These are phyloP conservation scores for Ciconia nigra DNA, from an alignment of 2,797 vertebrate species.

Conservation along the genomic window DNA sequence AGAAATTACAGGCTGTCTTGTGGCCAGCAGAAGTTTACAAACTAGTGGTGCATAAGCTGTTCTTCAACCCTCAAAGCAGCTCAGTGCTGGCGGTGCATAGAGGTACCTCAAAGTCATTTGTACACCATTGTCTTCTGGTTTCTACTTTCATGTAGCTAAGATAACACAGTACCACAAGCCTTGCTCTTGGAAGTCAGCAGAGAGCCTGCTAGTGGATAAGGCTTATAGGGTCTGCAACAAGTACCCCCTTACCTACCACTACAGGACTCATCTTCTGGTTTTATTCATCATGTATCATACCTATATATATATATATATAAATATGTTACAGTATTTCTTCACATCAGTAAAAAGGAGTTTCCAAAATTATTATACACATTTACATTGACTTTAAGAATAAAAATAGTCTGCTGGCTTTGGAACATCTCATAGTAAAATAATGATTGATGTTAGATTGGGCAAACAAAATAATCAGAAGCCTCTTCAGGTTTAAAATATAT, in stretches of 20 bases:
- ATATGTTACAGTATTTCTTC: background rate
- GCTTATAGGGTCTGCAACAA: background rate
- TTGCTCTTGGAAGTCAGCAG: background rate
- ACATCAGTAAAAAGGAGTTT: background rate
- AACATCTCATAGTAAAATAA: background rate
- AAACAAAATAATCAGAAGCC: background rate
- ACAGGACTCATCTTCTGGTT: background rate
- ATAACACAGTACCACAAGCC: background rate
- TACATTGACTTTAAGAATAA: background rate
- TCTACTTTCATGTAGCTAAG: background rate
- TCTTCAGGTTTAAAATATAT: background rate
- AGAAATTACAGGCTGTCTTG: background rate
- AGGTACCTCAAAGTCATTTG: background rate
- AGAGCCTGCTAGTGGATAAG: background rate
- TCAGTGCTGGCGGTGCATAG: rapidly evolving
- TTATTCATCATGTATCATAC: background rate
- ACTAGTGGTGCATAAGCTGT: background rate
- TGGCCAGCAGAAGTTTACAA: background rate
- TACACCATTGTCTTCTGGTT: background rate
- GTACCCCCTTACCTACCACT: background rate
- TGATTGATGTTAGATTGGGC: background rate
- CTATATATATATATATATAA: too few relatives aligned
- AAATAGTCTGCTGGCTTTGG: background rate
- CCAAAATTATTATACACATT: background rate
- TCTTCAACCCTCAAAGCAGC: background rate